These are phyloP conservation scores for Desmophyllum pertusum DNA, from an alignment of 92 coral and sea anemone species.

Conservation along the genomic window DNA sequence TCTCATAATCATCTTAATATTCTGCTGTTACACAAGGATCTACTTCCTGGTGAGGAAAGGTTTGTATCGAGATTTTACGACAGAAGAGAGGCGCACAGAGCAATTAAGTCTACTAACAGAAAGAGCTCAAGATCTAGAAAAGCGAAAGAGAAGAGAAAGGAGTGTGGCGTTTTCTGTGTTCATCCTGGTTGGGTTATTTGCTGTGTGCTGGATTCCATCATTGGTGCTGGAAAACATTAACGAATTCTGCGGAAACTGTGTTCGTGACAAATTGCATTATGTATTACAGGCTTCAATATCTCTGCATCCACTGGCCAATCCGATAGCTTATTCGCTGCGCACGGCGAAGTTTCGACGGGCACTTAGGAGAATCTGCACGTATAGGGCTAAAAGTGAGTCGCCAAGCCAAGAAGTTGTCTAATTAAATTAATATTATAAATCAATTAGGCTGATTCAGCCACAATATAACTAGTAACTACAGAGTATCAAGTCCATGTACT, in stretches of 20 bases:
- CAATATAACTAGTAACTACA: too few species aligned
- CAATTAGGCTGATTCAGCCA: too few species aligned
- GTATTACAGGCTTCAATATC: background rate
- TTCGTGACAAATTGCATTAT: background rate
- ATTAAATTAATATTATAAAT: too few species aligned
- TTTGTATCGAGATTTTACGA: background rate
- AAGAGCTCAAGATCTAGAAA: background rate
- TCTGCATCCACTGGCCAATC: background rate
- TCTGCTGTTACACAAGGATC: background rate
- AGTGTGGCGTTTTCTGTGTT: background rate
- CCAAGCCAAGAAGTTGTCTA: too few species aligned
- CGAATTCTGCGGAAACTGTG: background rate
- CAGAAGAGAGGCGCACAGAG: background rate
- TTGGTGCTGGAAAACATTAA: background rate
- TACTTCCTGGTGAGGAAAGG: background rate
- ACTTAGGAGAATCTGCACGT: background rate
- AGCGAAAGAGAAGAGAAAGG: background rate
- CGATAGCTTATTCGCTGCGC: background rate
- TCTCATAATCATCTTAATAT: background rate
- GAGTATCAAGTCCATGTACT: too few species aligned
- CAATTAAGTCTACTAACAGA: background rate
- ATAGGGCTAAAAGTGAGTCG: background rate
- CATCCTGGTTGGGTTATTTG: background rate
- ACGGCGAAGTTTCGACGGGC: conserved; percentile 6
- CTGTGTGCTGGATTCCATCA: background rate